Base-by-base conservation (phyloP, 2,888 invertebrate genomes). In the Byasa hedistus region DNA sequence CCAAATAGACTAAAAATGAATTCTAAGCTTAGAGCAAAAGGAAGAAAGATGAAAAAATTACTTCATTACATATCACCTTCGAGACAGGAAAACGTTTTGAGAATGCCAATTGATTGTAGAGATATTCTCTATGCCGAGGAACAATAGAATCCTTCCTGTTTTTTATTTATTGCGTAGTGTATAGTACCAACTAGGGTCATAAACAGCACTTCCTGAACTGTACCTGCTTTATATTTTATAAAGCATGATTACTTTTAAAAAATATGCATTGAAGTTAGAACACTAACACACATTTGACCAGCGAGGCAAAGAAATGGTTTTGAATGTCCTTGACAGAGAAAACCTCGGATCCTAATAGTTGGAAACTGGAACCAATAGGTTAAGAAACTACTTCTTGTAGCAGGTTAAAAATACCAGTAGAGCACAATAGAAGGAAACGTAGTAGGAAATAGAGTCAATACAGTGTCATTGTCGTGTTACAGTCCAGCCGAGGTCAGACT, bases 401-500 rank as follows among this genome's bases (percentile, higher is more conserved):
- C 2, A 3, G 12, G 39, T 39, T 39, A 39, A 39, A 39, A 39
- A 39, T 39, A 21, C n/a, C 32, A 63, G 19, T 55, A 52, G 8
- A 66, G 22, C 12, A 68, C 61, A 69, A 68, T 70, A 69, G 71
- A 72, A 74, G 74, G 72, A 75, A 75, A 65, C 69, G 56, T 61
- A 63, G 58, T 68, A 71, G 70, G 72, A 75, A 75, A 75, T 70
- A 74, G 73, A 69, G 66, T 68, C 68, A 55, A 68, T 65, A 60
- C 66, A 69, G 61, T 64, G 71, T 75, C 73, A 78, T 79, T 74
- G 39, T 15, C 15, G 39, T 15, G 39, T 15, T 39, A 15, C 36
- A 15, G 73, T 72, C 61, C 72, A 65, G 68, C 70, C 76, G 75
- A 77, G 77, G 76, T 67, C 52, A 36, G 32, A 36, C 19, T 59